Evolutionary conservation across 2,888 invertebrate species (phyloP), one percentile per base, ranked within the genome.

Genomic region (Coecobrya sp.): DNA sequence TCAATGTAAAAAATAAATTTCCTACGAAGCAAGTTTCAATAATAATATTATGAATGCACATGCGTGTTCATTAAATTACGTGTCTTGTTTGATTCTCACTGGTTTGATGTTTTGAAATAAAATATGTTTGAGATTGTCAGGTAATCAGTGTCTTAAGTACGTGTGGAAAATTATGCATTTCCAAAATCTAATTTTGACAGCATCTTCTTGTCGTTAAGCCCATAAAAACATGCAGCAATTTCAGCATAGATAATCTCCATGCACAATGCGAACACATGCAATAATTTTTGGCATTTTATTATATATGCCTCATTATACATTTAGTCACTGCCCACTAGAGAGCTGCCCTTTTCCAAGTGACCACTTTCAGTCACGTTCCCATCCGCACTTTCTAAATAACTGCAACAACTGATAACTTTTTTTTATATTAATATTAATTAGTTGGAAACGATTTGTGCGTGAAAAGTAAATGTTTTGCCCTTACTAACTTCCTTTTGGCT

Each of bases 121-220:
- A 76, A 76, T 25, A 25, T 30, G 1, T 5, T 30, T 27, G 13
- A 65, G 25, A 65, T 30, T 30, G 4, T 22, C 65, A 30, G 25
- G 65, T 65, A 65, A 65, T 65, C 65, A 65, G 30, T 65, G 65
- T 45, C 73, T 11, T 22, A 49, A 45, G 42, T 45, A 76, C 42
- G 49, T 76, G 73, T 22, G 16, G 45, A 76, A 76, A 76, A 76
- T 76, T 49, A 76, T 76, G 73, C 45, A 49, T 76, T 42, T 49
- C 73, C 73, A 76, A 76, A 76, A 19, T 45, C 42, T 76, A 76
- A n/a, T 10, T 22, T 8, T 16, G 0, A 55, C n/a, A 55, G 19
- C n/a, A 19, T 55, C 49, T n/a, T 36, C 36, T 36, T 2, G 36
- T 36, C n/a, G n/a, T n/a, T n/a, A n/a, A n/a, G 10, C 42, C 5